Evolutionary conservation across 2,888 invertebrate species (phyloP).

Genomic region (Eristalinus sepulchralis): DNA sequence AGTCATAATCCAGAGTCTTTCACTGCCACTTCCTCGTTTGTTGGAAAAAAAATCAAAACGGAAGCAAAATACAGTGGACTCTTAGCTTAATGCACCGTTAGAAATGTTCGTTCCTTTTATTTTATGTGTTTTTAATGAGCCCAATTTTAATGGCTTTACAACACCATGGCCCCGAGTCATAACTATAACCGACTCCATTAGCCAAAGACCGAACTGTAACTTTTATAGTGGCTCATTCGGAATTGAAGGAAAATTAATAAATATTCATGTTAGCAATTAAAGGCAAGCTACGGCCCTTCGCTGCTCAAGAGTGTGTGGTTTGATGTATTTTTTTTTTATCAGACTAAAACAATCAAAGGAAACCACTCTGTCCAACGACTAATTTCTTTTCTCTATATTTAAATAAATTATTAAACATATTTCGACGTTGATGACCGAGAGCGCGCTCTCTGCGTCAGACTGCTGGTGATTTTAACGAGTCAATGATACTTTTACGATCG

Average conservation of each 20-base stretch:
- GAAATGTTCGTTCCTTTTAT: slow-evolving; percentile 20
- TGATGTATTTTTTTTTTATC: slow-evolving; percentile 22
- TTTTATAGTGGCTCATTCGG: slow-evolving; percentile 41
- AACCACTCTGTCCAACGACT: slow-evolving; percentile 29
- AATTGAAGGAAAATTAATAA: slow-evolving; percentile 51
- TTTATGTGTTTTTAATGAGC: slow-evolving; percentile 62
- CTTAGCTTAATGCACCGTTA: slow-evolving; percentile 27
- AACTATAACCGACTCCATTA: slow-evolving; percentile 34
- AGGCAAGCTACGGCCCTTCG: background rate
- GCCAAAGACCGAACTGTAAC: slow-evolving; percentile 30
- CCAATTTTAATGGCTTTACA: slow-evolving; percentile 46
- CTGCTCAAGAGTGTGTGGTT: slow-evolving; percentile 12
- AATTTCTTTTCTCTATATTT: slow-evolving; percentile 26
- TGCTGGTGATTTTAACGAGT: slow-evolving; percentile 41
- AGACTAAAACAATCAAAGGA: slow-evolving; percentile 34
- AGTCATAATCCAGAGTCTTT: background rate
- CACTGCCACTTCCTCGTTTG: background rate
- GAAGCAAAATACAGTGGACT: background rate
- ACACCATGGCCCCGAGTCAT: slow-evolving; percentile 38
- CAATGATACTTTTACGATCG: slow-evolving; percentile 58
- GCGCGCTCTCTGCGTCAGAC: background rate
- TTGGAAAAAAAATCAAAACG: background rate
- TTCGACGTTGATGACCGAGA: background rate
- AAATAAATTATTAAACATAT: slow-evolving; percentile 42
- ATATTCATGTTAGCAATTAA: slow-evolving; percentile 66